phyloP scores from a whole-genome alignment of 2,113 vertebrate genomes.

The Bos indicus region DNA sequence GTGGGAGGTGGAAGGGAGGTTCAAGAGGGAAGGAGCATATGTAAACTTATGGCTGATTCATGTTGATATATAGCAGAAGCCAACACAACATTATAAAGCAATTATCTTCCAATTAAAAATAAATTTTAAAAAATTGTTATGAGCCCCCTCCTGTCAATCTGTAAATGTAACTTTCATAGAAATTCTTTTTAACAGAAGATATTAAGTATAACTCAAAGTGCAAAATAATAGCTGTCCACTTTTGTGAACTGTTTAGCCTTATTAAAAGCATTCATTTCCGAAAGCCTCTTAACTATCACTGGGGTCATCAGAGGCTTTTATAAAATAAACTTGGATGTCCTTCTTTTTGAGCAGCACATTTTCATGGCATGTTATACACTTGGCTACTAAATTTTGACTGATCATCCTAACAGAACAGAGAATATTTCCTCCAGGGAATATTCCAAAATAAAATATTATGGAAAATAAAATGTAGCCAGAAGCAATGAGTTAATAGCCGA shows the following conservation, averaged over 20 bases:
- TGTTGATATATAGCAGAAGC: neutral
- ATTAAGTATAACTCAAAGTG: slow-evolving; percentile 26
- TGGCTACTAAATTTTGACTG: neutral
- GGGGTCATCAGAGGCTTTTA: slow-evolving; percentile 30
- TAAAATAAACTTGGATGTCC: neutral
- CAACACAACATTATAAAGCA: neutral
- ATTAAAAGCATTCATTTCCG: neutral
- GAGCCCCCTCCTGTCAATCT: neutral
- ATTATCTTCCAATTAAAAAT: neutral
- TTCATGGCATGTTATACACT: neutral
- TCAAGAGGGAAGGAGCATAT: neutral
- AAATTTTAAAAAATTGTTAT: neutral
- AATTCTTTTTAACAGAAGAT: neutral
- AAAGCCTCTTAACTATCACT: neutral
- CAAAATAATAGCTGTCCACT: neutral
- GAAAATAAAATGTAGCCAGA: neutral
- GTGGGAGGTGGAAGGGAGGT: neutral
- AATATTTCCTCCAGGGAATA: neutral
- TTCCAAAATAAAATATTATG: neutral
- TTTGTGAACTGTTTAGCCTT: neutral
- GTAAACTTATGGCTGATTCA: neutral
- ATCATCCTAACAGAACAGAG: neutral
- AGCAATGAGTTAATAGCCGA: neutral
- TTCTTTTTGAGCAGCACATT: neutral
- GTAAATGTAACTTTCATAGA: neutral